Evolutionary conservation across 2,888 invertebrate species (phyloP).

Genomic region (Sesamia inferens): DNA sequence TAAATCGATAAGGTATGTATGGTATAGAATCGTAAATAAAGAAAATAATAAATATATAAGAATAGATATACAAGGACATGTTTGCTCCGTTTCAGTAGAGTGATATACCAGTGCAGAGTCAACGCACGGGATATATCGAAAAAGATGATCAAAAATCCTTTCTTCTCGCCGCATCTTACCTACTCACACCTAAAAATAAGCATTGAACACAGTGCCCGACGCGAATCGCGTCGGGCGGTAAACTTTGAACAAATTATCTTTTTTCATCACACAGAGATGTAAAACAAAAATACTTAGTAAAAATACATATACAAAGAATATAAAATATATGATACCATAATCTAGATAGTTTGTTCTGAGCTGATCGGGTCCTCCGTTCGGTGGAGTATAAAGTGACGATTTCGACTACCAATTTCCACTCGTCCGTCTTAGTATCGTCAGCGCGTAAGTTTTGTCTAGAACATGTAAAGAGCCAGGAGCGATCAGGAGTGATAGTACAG

Average conservation of each 20-base stretch:
- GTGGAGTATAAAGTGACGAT: slow-evolving; percentile 72
- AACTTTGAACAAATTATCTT: slow-evolving; percentile 90
- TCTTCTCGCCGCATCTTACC: slow-evolving; percentile 85
- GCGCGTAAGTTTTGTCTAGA: slow-evolving; percentile 60
- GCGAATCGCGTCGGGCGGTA: slow-evolving; percentile 76
- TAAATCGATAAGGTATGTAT: slow-evolving; percentile 34
- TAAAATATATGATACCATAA: slow-evolving; percentile 68
- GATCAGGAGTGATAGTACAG: slow-evolving; percentile 55
- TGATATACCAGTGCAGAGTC: slow-evolving; percentile 82
- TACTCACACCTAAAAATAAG: slow-evolving; percentile 89
- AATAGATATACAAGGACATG: slow-evolving; percentile 71
- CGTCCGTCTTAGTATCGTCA: slow-evolving; percentile 60
- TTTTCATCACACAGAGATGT: slow-evolving; percentile 69
- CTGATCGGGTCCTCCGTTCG: slow-evolving; percentile 65
- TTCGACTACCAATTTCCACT: slow-evolving; percentile 85
- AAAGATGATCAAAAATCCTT: slow-evolving; percentile 93
- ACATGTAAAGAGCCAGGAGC: slow-evolving; percentile 55
- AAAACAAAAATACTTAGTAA: slow-evolving; percentile 61
- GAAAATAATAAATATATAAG: slow-evolving; percentile 71
- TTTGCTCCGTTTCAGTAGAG: slow-evolving; percentile 89
- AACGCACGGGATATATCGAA: slow-evolving; percentile 82
- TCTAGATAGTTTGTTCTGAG: slow-evolving; percentile 89
- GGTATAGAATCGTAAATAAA: slow-evolving; percentile 62
- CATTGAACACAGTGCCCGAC: slow-evolving; percentile 84
- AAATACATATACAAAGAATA: slow-evolving; percentile 69